These are phyloP conservation scores for Xerus rutilus DNA, from an alignment of 2,797 vertebrate genomes.

Conservation along the genomic window DNA sequence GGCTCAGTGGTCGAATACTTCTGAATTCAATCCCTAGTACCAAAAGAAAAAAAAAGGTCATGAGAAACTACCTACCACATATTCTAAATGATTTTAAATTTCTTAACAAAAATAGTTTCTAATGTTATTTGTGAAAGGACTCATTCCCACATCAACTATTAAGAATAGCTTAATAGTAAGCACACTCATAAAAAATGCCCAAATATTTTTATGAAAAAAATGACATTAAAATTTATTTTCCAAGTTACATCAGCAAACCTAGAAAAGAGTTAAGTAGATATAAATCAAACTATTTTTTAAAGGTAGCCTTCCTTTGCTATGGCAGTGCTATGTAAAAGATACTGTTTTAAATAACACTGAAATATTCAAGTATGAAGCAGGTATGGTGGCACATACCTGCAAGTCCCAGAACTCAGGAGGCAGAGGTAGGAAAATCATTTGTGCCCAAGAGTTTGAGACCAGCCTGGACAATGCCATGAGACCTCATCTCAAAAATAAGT, in stretches of 20 bases:
- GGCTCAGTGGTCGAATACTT: too few relatives aligned
- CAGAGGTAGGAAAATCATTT: background rate
- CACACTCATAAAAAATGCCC: background rate
- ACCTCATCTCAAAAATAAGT: background rate
- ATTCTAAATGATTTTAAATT: background rate
- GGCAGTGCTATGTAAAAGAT: background rate
- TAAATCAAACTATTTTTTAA: background rate
- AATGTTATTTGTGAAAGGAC: constrained; percentile 42
- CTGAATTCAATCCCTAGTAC: too few relatives aligned
- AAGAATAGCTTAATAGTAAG: background rate
- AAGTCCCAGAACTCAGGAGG: background rate
- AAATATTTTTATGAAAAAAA: background rate
- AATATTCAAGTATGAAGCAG: background rate
- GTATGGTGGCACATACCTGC: background rate
- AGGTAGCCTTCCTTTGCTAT: constrained; percentile 17
- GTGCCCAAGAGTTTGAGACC: background rate
- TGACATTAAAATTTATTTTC: constrained; percentile 32
- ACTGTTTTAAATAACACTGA: constrained; percentile 41
- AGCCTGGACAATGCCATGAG: background rate
- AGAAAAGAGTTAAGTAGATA: background rate
- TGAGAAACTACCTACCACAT: constrained; percentile 33
- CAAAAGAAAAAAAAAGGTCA: background rate
- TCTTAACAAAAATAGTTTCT: constrained; percentile 44
- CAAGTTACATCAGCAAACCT: background rate
- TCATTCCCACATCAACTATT: constrained; percentile 9